Evolutionary conservation across 2,113 vertebrate species (phyloP).

Genomic region (Pelecanus crispus): DNA sequence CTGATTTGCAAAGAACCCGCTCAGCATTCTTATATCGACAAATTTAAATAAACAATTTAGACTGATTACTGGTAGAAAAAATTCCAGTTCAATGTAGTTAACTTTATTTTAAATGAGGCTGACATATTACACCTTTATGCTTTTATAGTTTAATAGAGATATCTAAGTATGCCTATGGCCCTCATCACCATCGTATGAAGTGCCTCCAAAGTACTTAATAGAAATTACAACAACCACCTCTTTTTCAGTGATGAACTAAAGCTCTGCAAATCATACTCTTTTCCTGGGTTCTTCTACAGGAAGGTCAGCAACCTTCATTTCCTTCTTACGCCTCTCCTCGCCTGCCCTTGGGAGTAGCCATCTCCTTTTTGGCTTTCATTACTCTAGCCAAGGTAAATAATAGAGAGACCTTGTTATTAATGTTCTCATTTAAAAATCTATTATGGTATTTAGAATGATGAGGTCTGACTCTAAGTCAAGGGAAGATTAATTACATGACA

Average conservation of each 20-base stretch:
- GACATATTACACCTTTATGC: not conserved
- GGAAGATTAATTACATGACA: constrained; percentile 64
- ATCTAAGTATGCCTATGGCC: not conserved
- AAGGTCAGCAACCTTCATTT: constrained; percentile 51
- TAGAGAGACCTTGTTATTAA: constrained; percentile 39
- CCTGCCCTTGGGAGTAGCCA: constrained; percentile 46
- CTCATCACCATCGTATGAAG: not conserved
- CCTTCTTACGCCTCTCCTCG: constrained; percentile 4
- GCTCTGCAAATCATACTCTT: constrained; percentile 13
- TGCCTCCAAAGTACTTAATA: not conserved
- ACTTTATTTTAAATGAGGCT: not conserved
- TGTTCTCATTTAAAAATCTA: constrained; percentile 50
- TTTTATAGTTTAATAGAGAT: constrained; percentile 9
- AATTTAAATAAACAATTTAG: not conserved
- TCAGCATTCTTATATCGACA: not conserved
- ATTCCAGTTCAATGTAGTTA: not conserved
- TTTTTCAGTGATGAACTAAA: constrained; percentile 17
- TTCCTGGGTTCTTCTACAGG: not conserved
- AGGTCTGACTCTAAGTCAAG: constrained; percentile 45
- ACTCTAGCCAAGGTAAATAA: constrained; percentile 49
- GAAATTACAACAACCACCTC: constrained; percentile 31
- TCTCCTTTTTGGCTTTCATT: constrained; percentile 26
- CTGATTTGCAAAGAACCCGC: not conserved
- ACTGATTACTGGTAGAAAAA: not conserved
- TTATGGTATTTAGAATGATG: constrained; percentile 46